Evolutionary conservation across 2,113 vertebrate species (phyloP), one percentile per base, ranked within the genome.

Genomic region (Epinephelus fuscoguttatus): DNA sequence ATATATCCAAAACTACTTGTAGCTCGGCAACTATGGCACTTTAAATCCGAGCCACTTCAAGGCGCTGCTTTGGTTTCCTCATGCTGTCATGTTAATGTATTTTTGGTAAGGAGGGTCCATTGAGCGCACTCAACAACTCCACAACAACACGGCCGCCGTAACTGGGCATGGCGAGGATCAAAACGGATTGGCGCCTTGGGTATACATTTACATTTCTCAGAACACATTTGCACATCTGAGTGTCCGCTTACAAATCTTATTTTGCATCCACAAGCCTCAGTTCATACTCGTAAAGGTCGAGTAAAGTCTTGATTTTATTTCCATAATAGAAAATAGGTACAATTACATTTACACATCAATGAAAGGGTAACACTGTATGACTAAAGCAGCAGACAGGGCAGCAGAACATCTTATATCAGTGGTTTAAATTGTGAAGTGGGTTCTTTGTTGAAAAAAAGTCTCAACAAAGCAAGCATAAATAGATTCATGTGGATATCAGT

Each of bases 171-270:
- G 49, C 10, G 5, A 66, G 17, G 40, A 75, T 78, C 21, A 66
- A 52, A 68, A 61, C 37, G 13, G 47, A 63, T 11, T 19, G 14
- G 42, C 1, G 37, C 55, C 71, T 72, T 75, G 69, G 47, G 69
- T 64, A 21, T 27, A 27, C 42, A 84, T 88, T 86, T 52, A 70
- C 77, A 87, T 89, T 71, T 76, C 66, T 82, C 55, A 77, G 37
- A 74, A 30, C 82, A 57, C 52, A 85, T 90, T 83, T 85, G 78
- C 88, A 84, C 75, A 86, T 87, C 70, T 75, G 69, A 75, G 73
- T 64, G 6, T 33, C 47, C 27, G 63, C 72, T 81, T 78, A 67
- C 67, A 84, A 75, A 75, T 66, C 30, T 75, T 66, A 56, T 55
- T 78, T 70, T 78, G 47, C 37, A 72, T 70, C 72, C 42, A 55